Evolutionary conservation across 2,888 invertebrate genomes (phyloP).

Genomic region (Conomelus anceps): DNA sequence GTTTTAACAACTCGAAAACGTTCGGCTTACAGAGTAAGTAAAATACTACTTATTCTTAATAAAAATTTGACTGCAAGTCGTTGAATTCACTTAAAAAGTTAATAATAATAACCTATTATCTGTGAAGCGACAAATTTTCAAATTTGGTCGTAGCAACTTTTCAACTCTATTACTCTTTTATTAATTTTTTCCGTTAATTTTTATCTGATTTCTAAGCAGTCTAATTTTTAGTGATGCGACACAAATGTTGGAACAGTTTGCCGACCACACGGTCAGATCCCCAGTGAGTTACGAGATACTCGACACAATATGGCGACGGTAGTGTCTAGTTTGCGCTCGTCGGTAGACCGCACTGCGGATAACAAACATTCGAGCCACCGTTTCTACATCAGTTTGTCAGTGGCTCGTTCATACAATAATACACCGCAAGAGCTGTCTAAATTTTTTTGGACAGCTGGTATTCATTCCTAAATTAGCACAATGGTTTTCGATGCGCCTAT

Average conservation of each 20-base stretch:
- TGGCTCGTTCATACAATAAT: neutral
- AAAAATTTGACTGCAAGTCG: too few species aligned
- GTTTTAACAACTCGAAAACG: too few species aligned
- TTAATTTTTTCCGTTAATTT: neutral
- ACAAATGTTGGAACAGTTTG: neutral
- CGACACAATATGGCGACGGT: neutral
- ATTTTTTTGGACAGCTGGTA: neutral
- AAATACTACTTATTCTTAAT: too few species aligned
- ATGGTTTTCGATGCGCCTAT: neutral
- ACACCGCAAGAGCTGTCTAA: neutral
- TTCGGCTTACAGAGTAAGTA: too few species aligned
- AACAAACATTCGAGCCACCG: neutral
- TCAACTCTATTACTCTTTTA: too few species aligned
- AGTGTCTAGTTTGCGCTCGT: neutral
- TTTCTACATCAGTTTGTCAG: neutral
- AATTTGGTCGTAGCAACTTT: too few species aligned
- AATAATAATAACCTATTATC: too few species aligned
- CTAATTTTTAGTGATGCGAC: neutral
- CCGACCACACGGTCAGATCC: neutral
- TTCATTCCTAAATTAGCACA: neutral
- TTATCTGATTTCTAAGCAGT: neutral
- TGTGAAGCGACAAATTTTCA: too few species aligned
- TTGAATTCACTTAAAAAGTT: too few species aligned
- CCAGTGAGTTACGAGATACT: neutral
- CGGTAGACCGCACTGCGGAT: neutral